Conservation (phyloP, 1,140 invertebrate species). For the Streblospio benedicti region DNA sequence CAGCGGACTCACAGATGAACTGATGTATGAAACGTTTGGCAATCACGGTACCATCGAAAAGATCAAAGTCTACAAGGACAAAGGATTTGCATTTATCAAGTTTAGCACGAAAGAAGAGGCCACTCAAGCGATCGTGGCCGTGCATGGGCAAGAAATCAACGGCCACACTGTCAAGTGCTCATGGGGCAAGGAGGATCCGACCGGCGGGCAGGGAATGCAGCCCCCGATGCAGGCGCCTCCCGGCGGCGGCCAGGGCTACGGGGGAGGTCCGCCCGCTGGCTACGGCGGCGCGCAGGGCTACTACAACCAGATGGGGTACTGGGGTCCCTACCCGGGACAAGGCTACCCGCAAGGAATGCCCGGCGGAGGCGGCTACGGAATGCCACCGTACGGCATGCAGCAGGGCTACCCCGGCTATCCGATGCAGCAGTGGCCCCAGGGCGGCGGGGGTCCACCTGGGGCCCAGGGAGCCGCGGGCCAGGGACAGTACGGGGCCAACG, state of each 20-base stretch:
- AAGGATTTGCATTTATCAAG: slow-evolving; percentile 90
- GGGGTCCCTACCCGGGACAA: too few relatives aligned
- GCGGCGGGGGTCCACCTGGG: too few relatives aligned
- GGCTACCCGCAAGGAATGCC: slow-evolving; percentile 75
- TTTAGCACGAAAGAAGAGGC: slow-evolving; percentile 97
- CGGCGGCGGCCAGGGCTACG: slow-evolving; percentile 8
- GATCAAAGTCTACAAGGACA: slow-evolving; percentile 96
- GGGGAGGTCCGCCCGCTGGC: too few relatives aligned
- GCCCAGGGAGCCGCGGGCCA: too few relatives aligned
- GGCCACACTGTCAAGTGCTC: slow-evolving; percentile 95
- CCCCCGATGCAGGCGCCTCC: background rate
- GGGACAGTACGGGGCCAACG: slow-evolving; percentile 47
- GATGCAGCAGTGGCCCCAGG: slow-evolving; percentile 66
- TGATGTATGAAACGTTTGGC: slow-evolving; percentile 92
- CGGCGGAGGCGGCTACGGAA: too few relatives aligned
- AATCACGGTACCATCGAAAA: slow-evolving; percentile 92
- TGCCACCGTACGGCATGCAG: too few relatives aligned
- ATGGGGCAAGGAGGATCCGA: slow-evolving; percentile 85
- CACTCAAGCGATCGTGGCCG: slow-evolving; percentile 90
- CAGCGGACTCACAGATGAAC: slow-evolving; percentile 59
- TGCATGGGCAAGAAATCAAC: slow-evolving; percentile 96
- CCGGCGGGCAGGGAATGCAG: slow-evolving; percentile 15
- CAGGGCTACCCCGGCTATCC: slow-evolving; percentile 61
- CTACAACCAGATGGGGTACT: slow-evolving; percentile 1
- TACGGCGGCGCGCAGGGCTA: background rate